These are phyloP conservation scores for Leuciscus idus DNA, from an alignment of 2,113 vertebrate species.

Conservation along the genomic window DNA sequence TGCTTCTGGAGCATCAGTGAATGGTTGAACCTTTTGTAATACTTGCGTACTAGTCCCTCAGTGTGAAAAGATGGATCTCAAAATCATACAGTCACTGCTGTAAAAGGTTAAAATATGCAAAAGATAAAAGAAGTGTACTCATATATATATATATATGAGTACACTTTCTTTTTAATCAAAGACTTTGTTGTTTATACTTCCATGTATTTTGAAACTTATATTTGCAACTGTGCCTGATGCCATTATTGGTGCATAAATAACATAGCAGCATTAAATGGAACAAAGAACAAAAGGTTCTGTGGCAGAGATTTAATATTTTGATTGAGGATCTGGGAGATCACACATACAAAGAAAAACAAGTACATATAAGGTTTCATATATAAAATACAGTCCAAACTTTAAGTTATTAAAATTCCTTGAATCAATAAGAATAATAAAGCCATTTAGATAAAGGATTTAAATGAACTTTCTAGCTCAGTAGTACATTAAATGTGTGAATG, in stretches of 20 bases:
- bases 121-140: too few species aligned
- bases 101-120: too few species aligned
- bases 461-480: neutral
- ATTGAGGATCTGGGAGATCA: neutral
- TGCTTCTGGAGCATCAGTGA: too few species aligned
- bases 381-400: slow-evolving; percentile 6
- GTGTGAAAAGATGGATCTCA: too few species aligned
- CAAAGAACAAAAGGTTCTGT: neutral
- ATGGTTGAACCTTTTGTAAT: too few species aligned
- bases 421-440: neutral
- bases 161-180: neutral
- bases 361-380: neutral
- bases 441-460: neutral
- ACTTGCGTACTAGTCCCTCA: too few species aligned
- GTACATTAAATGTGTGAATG: neutral
- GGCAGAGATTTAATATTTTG: neutral
- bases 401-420: neutral
- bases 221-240: neutral
- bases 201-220: neutral
- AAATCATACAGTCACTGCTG: too few species aligned
- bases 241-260: neutral
- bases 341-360: neutral
- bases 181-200: neutral
- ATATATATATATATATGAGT: too few species aligned
- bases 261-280: neutral